phyloP scores from a whole-genome alignment of 37 sponge, comb jelly and placozoan genomes.

The Lycopodina hypogea region DNA sequence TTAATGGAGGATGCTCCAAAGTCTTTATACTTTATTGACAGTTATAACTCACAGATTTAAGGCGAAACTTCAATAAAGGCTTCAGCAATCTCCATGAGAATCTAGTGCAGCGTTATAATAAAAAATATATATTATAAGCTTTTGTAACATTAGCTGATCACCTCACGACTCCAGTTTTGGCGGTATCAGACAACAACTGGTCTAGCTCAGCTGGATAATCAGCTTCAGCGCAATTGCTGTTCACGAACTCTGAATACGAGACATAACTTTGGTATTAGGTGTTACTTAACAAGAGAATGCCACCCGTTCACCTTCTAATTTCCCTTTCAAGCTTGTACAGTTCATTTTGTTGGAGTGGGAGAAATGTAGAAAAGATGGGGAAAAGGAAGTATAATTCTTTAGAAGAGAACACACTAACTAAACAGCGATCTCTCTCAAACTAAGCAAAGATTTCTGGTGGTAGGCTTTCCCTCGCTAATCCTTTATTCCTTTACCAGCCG shows the following conservation, averaged over 20 bases:
- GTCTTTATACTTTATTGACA: too few species aligned
- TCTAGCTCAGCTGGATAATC: slow-evolving; percentile 51
- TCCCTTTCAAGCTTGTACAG: slow-evolving; percentile 42
- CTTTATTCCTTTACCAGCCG: too few species aligned
- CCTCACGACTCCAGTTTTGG: slow-evolving; percentile 58
- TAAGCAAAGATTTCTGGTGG: too few species aligned
- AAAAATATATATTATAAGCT: background rate
- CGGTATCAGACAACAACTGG: slow-evolving; percentile 38
- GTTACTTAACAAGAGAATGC: slow-evolving; percentile 39
- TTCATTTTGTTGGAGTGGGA: slow-evolving; percentile 15
- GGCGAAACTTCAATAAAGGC: slow-evolving; percentile 45
- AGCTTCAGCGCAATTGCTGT: slow-evolving; percentile 1
- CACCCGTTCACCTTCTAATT: slow-evolving; percentile 43
- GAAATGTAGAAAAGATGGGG: too few species aligned
- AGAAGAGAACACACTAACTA: too few species aligned
- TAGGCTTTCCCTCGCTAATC: too few species aligned
- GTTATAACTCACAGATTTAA: slow-evolving; percentile 23
- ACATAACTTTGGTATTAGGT: background rate
- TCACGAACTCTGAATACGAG: slow-evolving; percentile 13
- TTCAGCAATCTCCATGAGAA: slow-evolving; percentile 62
- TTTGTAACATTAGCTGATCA: background rate
- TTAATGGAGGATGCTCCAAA: too few species aligned
- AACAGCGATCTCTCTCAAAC: too few species aligned
- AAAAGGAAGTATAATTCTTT: too few species aligned
- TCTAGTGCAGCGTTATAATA: slow-evolving; percentile 9